These are phyloP conservation scores for Erythrocercus mccallii DNA, from an alignment of 2,113 vertebrate genomes.

Conservation along the genomic window DNA sequence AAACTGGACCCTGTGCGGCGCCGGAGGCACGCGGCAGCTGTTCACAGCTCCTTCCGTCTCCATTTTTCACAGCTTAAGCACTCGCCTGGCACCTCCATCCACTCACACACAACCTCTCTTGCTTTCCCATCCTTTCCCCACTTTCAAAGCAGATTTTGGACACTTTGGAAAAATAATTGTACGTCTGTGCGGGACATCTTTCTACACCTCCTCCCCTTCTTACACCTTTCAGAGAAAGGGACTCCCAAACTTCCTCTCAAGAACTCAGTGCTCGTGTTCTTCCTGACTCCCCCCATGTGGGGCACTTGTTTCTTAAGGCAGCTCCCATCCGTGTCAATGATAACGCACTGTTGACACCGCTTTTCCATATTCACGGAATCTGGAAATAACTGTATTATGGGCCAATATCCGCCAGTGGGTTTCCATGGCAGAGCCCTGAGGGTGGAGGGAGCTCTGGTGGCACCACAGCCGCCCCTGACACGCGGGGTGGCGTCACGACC, in stretches of 20 bases:
- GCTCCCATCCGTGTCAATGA: background rate
- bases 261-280: rapidly evolving
- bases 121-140: background rate
- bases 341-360: rapidly evolving
- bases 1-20: background rate
- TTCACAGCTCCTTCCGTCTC: slow-evolving; percentile 25
- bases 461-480: background rate
- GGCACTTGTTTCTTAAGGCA: background rate
- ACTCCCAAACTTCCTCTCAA: background rate
- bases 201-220: background rate
- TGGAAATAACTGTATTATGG: background rate
- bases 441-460: background rate
- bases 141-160: background rate
- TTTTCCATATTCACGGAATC: background rate
- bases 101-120: background rate
- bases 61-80: slow-evolving; percentile 50
- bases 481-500: background rate
- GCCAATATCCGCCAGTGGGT: background rate
- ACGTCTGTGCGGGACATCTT: rapidly evolving
- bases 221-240: no score
- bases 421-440: background rate
- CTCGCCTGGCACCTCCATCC: background rate
- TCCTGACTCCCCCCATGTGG: rapidly evolving
- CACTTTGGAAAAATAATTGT: background rate
- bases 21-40: background rate